Percentiles rank a stretch among this genome's conserved stretches.
Conservation (phyloP, 2,113 vertebrate species). For the Elanoides forficatus region DNA sequence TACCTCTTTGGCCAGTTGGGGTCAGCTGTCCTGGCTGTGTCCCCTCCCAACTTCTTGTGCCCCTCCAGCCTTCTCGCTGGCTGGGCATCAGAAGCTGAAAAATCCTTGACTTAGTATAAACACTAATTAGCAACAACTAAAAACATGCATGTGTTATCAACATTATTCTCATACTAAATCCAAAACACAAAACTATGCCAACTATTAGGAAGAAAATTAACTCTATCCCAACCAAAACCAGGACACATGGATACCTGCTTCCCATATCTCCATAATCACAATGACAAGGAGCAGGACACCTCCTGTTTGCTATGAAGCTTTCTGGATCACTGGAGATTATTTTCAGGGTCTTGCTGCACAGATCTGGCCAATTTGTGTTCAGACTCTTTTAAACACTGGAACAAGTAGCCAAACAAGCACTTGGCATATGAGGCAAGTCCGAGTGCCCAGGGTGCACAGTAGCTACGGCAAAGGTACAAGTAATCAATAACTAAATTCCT, state of each 20-base stretch:
- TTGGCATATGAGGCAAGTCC: not conserved
- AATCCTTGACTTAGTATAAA: too few species aligned
- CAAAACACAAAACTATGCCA: too few species aligned
- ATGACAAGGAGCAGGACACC: constrained; percentile 6
- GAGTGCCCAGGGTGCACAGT: not conserved
- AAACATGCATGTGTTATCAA: too few species aligned
- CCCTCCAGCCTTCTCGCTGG: too few species aligned
- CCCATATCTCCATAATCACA: not conserved
- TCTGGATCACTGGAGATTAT: constrained; percentile 25
- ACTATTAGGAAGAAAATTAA: too few species aligned
- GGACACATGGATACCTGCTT: not conserved
- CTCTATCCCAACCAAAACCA: too few species aligned
- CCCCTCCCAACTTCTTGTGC: too few species aligned
- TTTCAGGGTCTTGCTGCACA: not conserved
- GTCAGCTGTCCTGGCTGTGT: too few species aligned
- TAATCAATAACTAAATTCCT: not conserved
- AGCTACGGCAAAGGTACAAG: not conserved
- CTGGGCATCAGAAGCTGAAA: too few species aligned
- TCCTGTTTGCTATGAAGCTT: not conserved
- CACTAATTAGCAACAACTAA: too few species aligned
- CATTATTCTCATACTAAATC: too few species aligned
- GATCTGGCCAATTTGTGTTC: not conserved
- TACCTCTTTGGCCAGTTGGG: too few species aligned
- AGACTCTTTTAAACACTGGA: not conserved
- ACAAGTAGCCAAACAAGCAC: not conserved